Evolutionary conservation across 2,113 vertebrate genomes (phyloP).

Genomic region (Eira barbara): DNA sequence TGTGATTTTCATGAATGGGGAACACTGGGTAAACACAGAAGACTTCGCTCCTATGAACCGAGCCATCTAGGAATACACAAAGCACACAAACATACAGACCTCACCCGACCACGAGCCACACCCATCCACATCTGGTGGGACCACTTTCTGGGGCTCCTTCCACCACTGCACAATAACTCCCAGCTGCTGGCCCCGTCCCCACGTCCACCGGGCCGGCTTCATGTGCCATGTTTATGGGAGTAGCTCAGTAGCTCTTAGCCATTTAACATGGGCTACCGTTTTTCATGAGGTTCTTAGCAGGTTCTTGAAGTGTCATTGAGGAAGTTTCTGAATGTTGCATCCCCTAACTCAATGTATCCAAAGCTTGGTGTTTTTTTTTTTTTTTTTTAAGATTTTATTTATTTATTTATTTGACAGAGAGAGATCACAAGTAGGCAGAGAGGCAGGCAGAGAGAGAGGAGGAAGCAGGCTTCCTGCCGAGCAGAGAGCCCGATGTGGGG

Average conservation of each 20-base stretch:
- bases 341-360: background rate
- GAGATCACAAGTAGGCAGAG: too few species aligned
- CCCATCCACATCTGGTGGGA: background rate
- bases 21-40: background rate
- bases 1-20: background rate
- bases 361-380: background rate
- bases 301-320: background rate
- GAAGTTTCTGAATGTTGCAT: too few species aligned
- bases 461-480: too few species aligned
- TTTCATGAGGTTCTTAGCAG: background rate
- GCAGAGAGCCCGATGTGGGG: too few species aligned
- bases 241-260: background rate
- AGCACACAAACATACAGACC: accelerated
- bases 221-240: background rate
- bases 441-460: too few species aligned
- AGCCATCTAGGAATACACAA: background rate
- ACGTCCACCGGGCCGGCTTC: background rate
- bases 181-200: background rate
- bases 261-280: too few species aligned
- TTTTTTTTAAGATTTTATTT: too few species aligned
- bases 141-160: background rate
- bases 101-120: accelerated
- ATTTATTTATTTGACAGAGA: too few species aligned
- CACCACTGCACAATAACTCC: accelerated
- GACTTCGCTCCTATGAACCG: background rate